Conservation (phyloP, 2,113 vertebrate genomes). For the Microtus richardsoni region DNA sequence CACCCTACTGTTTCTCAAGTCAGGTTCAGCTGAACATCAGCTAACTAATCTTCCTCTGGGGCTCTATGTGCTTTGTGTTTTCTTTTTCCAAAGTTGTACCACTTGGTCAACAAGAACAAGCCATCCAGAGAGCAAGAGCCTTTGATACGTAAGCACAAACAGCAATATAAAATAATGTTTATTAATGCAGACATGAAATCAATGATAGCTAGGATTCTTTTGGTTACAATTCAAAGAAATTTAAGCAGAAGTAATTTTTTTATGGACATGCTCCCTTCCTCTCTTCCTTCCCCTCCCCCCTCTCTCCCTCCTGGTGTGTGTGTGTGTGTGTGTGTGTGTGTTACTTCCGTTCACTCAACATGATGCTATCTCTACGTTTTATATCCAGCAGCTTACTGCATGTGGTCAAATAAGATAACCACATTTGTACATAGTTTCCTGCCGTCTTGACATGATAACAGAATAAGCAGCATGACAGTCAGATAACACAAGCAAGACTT, state of each 20-base stretch:
- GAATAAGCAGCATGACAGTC: background rate
- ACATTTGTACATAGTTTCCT: background rate
- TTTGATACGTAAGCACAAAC: background rate
- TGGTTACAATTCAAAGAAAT: constrained; percentile 16
- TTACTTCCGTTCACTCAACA: background rate
- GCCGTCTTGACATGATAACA: background rate
- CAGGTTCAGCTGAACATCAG: background rate
- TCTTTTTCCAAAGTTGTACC: background rate
- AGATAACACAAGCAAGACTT: background rate
- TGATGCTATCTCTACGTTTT: background rate
- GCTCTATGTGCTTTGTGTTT: background rate
- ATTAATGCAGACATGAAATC: background rate
- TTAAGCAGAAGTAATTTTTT: background rate
- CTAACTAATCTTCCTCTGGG: background rate
- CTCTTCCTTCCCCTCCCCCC: background rate
- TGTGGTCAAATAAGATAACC: background rate
- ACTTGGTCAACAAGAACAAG: background rate
- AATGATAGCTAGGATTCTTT: background rate
- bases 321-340: background rate
- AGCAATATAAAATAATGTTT: background rate
- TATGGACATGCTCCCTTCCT: background rate
- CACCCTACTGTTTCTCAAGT: background rate
- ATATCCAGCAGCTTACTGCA: background rate
- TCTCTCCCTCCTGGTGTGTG: background rate
- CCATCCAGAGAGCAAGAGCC: background rate